Percentiles rank a stretch among this genome's conserved stretches.
phyloP scores from a whole-genome alignment of 2,113 vertebrate species.

The Fregata magnificens region DNA sequence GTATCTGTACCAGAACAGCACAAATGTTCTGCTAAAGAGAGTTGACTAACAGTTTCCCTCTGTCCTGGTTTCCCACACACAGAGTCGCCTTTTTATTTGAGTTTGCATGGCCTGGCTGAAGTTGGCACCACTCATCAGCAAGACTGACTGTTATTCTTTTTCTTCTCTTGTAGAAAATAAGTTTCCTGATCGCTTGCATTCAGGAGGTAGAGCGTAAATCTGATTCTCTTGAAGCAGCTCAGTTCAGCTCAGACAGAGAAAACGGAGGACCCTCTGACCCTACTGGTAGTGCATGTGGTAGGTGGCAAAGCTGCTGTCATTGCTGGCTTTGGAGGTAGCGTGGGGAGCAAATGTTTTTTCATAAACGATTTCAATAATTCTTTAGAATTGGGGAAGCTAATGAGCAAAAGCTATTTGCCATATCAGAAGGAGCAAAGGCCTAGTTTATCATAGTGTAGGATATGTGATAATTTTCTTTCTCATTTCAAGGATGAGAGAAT shows the following conservation, averaged over 20 bases:
- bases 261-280: background rate
- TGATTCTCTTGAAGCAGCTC: background rate
- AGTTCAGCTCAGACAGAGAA: background rate
- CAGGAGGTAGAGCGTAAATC: background rate
- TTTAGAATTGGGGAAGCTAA: background rate
- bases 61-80: background rate
- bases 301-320: background rate
- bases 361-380: background rate
- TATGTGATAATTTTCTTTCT: background rate
- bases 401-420: background rate
- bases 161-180: background rate
- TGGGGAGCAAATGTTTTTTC: background rate
- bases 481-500: background rate
- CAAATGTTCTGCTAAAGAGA: conserved; percentile 17
- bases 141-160: background rate
- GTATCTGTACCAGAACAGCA: background rate
- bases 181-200: background rate
- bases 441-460: background rate
- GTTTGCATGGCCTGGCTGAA: background rate
- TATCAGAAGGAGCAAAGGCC: background rate
- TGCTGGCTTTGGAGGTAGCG: background rate
- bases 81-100: background rate
- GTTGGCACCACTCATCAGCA: background rate
- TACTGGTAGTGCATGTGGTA: background rate
- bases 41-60: background rate